Evolutionary conservation across 2,797 vertebrate genomes (phyloP), one percentile per base, ranked within the genome.

Genomic region (Rhinella marina): DNA sequence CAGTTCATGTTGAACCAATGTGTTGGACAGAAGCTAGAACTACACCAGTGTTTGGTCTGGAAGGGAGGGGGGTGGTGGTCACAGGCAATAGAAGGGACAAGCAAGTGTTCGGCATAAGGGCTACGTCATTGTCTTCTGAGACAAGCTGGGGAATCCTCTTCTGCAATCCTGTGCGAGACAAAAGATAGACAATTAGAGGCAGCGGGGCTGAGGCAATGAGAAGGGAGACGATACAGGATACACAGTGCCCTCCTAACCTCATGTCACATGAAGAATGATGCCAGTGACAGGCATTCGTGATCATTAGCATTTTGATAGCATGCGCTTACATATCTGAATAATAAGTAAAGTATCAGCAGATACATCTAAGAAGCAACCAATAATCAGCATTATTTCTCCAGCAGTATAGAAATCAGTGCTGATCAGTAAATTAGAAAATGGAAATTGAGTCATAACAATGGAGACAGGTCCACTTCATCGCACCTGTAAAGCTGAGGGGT

Each of bases 151-250:
- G 54, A 81, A 68, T 85, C 70, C 25, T 88, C 68, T 77, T 82
- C 78, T 76, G 83, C 72, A 70, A 77, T 76, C 86, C 86, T 87
- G 72, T 52, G 73, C 23, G 52, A 76, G 21, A 87, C 79, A 87
- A 75, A 82, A 87, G 86, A 82, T 27, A 79, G 59, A 66, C 78
- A 81, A 75, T 81, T 29, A 81, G 66, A 27, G 19, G 75, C 1
- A 73, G 41, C 19, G 56, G 21, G 72, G 29, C 29, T 57, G 56
- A 61, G 8, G n/a, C 54, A 61, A 23, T 10, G 50, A 73, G 19
- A 16, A 14, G 4, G 8, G 4, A 23, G 82, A 25, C 16, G 32
- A 13, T 56, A 41, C 27, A 56, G 54, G 21, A n/a, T 23, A 59
- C 23, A 50, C 56, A 23, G 7, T 59, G 56, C 70, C 82, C 82